These are phyloP conservation scores for Fringilla coelebs DNA, from an alignment of 2,797 vertebrate genomes.

Conservation along the genomic window DNA sequence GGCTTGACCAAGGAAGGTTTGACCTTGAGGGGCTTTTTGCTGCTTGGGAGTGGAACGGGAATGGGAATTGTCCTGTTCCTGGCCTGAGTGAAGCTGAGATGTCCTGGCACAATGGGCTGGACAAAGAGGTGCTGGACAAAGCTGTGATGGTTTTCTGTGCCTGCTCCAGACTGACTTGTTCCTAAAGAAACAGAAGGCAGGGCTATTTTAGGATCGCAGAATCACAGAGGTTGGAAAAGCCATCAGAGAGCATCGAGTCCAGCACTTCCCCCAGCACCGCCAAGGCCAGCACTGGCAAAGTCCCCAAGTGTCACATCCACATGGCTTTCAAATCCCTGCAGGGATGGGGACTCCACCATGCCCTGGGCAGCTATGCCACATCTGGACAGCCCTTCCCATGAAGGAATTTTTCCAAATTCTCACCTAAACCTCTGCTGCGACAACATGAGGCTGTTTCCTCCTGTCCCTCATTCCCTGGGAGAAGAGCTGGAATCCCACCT, in stretches of 20 bases:
- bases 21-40: neutral
- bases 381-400: neutral
- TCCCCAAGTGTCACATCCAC: neutral
- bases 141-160: neutral
- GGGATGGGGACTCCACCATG: neutral
- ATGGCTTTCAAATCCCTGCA: neutral
- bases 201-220: neutral
- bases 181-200: neutral
- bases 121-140: neutral
- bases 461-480: neutral
- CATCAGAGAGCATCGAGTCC: neutral
- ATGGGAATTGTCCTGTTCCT: neutral
- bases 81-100: neutral
- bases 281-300: neutral
- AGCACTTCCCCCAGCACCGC: neutral
- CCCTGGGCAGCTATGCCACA: neutral
- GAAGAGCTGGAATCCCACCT: neutral
- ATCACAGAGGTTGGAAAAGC: fast-evolving
- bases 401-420: neutral
- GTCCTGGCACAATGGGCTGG: neutral
- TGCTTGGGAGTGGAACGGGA: neutral
- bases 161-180: neutral
- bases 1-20: fast-evolving
- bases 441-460: neutral
- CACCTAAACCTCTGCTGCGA: fast-evolving